Base-by-base conservation (phyloP, 2,113 vertebrate species). In the Mobula hypostoma region DNA sequence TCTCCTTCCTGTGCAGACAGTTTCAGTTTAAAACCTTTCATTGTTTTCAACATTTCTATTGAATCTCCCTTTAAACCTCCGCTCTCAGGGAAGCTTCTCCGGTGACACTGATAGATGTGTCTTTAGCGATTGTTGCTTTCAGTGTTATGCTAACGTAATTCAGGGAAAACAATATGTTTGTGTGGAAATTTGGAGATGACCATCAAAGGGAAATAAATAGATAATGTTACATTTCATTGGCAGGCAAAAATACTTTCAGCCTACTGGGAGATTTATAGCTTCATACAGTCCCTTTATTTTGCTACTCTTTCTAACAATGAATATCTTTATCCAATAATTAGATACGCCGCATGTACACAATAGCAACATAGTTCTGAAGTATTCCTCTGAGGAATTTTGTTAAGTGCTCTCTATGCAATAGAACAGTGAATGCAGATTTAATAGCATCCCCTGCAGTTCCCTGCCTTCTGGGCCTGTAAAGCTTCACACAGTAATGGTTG, bases 321-420 rank as follows among this genome's bases (percentile, higher is more conserved):
- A 93, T 93, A 93, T 76, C 91, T 93, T 93, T 93, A 74, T 93
- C 91, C 36, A 56, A 93, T 93, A 93, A 93, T 93, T 93, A 36
- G 91, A 93, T 56, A 15, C 70, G 48, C 91, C 74, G 40, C 70
- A 76, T 14, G 91, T 27, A 19, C 40, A 93, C 91, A 93, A 76
- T 56, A 74, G 36, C 68, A 93, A 56, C 70, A 48, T 70, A 76
- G 70, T 93, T 93, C 36, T 8, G 68, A 93, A 93, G 70, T 93
- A 93, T 93, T 93, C 91, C 91, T 93, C 91, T 15, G 68, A 76
- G 91, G 91, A 93, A 93, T 93, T 93, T 93, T 76, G 68, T 93
- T 76, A 74, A 56, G 68, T 93, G 48, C 15, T 36, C 68, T 74
- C 40, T 93, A 11, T 74, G 91, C 68, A 56, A 56, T 74, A 74